phyloP scores from a whole-genome alignment of 1,140 invertebrate species.

The Nixonia krombeini region DNA sequence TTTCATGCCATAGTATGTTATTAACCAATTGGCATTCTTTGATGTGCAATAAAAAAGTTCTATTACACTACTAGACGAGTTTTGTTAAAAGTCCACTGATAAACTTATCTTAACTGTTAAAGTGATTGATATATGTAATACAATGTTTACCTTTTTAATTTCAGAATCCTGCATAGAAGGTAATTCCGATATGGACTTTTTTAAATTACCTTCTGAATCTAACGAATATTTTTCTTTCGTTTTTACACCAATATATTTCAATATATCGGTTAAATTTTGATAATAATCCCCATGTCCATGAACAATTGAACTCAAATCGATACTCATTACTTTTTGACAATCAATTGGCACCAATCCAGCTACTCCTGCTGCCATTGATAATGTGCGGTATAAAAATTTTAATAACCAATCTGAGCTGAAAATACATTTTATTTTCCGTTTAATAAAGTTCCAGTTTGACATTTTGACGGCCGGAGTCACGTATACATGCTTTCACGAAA shows the following conservation, averaged over 20 bases:
- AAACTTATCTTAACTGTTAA: not conserved
- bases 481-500: no score
- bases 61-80: no score
- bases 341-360: conserved; percentile 76
- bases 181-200: conserved; percentile 56
- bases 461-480: no score
- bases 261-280: conserved; percentile 75
- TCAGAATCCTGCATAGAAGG: conserved; percentile 13
- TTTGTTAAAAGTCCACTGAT: not conserved
- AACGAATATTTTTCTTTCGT: conserved; percentile 39
- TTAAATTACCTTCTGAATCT: conserved; percentile 50
- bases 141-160: conserved; percentile 20
- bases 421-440: no score
- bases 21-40: no score
- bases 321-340: conserved; percentile 75
- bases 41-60: no score
- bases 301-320: conserved; percentile 76
- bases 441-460: conserved; percentile 11
- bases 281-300: conserved; percentile 77
- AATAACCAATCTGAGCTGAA: conserved; percentile 78
- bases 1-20: no score
- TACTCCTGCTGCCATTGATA: conserved; percentile 74
- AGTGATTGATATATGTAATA: not conserved
- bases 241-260: conserved; percentile 60
- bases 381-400: conserved; percentile 78